Percentiles rank a stretch among this genome's conserved stretches.
phyloP scores from a whole-genome alignment of 2,888 invertebrate species.

The Erpobdella octoculata region DNA sequence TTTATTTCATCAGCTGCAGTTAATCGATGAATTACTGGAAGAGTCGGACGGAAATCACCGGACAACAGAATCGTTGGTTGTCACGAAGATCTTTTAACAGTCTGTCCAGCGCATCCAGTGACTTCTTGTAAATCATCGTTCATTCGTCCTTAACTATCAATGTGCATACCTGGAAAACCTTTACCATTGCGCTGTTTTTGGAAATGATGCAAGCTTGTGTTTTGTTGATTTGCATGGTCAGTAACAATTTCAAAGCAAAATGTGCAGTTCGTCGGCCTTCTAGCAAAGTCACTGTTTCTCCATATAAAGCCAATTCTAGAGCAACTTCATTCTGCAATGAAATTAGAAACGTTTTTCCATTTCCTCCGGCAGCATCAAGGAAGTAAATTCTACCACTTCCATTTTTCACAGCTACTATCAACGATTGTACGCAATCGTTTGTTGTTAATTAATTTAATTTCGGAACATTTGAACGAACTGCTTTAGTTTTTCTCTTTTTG shows the following conservation, averaged over 20 bases:
- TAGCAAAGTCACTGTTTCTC: neutral
- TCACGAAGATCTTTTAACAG: too few relatives aligned
- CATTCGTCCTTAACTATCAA: neutral
- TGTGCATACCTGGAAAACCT: neutral
- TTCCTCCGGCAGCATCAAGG: neutral
- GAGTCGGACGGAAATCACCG: too few relatives aligned
- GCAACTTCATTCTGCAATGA: too few relatives aligned
- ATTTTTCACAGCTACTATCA: neutral
- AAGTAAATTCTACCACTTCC: neutral
- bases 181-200: neutral
- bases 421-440: neutral
- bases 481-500: neutral
- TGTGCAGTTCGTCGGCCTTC: neutral
- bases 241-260: neutral
- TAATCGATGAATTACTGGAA: too few relatives aligned
- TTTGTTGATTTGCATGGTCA: neutral
- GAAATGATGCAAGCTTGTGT: neutral
- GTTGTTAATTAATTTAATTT: slow-evolving; percentile 4
- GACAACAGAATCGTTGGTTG: too few relatives aligned
- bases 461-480: slow-evolving; percentile 10
- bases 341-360: too few relatives aligned
- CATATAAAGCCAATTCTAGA: too few relatives aligned
- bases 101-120: too few relatives aligned
- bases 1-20: too few relatives aligned
- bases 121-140: too few relatives aligned